Evolutionary conservation across 2,888 invertebrate genomes (phyloP).

Genomic region (Scaptomyza tumidula): DNA sequence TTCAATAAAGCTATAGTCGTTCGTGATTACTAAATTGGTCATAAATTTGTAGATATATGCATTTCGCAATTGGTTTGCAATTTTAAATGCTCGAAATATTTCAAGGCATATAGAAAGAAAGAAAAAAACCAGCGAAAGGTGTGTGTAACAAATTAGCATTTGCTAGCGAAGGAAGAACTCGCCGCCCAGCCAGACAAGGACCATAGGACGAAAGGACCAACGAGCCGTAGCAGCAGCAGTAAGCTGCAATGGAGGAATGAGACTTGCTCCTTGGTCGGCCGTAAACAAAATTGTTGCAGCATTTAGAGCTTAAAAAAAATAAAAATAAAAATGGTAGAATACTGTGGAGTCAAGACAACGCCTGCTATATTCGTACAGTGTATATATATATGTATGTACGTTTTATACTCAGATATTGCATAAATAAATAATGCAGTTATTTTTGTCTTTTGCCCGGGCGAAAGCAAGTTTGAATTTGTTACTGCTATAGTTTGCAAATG

Average conservation of each 20-base stretch:
- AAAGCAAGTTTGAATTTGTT: constrained; percentile 39
- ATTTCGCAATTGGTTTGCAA: constrained; percentile 26
- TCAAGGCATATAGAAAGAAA: neutral
- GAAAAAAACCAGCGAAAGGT: constrained; percentile 10
- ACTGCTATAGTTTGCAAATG: constrained; percentile 62
- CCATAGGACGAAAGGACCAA: neutral
- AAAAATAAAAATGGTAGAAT: constrained; percentile 53
- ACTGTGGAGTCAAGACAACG: constrained; percentile 1
- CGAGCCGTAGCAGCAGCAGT: neutral
- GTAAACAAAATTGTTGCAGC: constrained; percentile 63
- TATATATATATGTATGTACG: neutral
- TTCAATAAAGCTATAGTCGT: too few relatives aligned
- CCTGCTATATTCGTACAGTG: neutral
- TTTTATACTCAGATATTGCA: constrained; percentile 66
- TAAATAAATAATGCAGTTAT: constrained; percentile 75
- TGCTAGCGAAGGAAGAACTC: constrained; percentile 23
- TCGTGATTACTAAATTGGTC: constrained; percentile 18
- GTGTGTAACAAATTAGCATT: constrained; percentile 54
- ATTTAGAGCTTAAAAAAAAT: constrained; percentile 58
- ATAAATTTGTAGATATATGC: constrained; percentile 19
- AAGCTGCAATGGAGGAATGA: constrained; percentile 6
- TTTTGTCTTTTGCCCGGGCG: constrained; percentile 66
- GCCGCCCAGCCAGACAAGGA: constrained; percentile 6
- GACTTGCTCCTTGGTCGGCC: constrained; percentile 54
- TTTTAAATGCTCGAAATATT: constrained; percentile 14